These are phyloP conservation scores for Blastobasis adustella DNA, from an alignment of 2,888 invertebrate species.

Conservation along the genomic window DNA sequence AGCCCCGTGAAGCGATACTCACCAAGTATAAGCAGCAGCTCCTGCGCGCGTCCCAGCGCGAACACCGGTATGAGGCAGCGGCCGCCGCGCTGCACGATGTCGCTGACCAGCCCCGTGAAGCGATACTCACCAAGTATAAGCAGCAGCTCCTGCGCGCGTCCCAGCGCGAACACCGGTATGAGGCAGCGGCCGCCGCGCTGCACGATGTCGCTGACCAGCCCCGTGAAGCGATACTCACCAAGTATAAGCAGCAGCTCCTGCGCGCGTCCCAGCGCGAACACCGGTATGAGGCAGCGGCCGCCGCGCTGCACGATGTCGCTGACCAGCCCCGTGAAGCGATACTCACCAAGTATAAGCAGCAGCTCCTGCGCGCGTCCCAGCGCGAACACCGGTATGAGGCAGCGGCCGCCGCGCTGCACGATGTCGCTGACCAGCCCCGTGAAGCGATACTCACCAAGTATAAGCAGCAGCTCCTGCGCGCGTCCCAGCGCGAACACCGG, in stretches of 20 bases:
- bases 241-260: slow-evolving; percentile 95
- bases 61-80: slow-evolving; percentile 99
- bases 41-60: slow-evolving; percentile 97
- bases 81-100: slow-evolving; percentile 97
- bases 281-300: slow-evolving; percentile 98
- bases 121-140: slow-evolving; percentile 88
- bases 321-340: slow-evolving; percentile 93
- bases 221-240: slow-evolving; percentile 88
- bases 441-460: slow-evolving; percentile 88
- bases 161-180: slow-evolving; percentile 98
- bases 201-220: slow-evolving; percentile 95
- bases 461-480: slow-evolving; percentile 95
- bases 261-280: slow-evolving; percentile 97
- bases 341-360: slow-evolving; percentile 85
- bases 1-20: slow-evolving; percentile 88
- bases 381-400: slow-evolving; percentile 99
- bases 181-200: slow-evolving; percentile 97
- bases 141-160: slow-evolving; percentile 96
- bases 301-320: slow-evolving; percentile 97
- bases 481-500: slow-evolving; percentile 99
- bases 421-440: slow-evolving; percentile 95
- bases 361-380: slow-evolving; percentile 97
- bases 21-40: slow-evolving; percentile 91
- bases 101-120: slow-evolving; percentile 93
- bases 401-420: slow-evolving; percentile 96